Evolutionary conservation across 2,113 vertebrate species (phyloP), one percentile per base, ranked within the genome.

Genomic region (Onychostoma macrolepis): DNA sequence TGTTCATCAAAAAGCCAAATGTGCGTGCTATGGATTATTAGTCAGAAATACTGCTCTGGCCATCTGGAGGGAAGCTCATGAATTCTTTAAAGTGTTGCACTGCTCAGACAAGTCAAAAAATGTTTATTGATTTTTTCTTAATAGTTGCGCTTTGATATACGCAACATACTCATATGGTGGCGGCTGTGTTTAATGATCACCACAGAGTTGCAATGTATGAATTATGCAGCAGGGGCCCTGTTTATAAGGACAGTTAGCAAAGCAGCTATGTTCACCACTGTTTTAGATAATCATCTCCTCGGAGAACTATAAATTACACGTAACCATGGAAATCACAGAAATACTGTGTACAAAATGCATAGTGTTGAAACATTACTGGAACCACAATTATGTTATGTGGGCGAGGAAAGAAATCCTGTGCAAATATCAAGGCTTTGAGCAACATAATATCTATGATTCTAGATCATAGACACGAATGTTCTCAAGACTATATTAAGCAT

Each of bases 1-100:
- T 95, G 92, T 93, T 94, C 91, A 94, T 95, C 93, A 93, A 90
- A 83, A 93, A 89, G 90, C 85, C 89, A 91, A 91, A 92, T 90
- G 82, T 91, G 92, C 90, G 91, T 85, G 87, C 87, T 92, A 93
- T 53, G 93, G 92, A 86, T 90, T 92, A 93, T 95, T 94, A 94
- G 92, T 90, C 91, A 85, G 90, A 91, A 90, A 92, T 90, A 94
- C 67, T 88, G 90, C 77, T 88, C 85, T 86, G 89, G 91, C 91
- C 87, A 89, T 92, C 89, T 84, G 89, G 92, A 87, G 87, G 84
- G 19, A 85, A 89, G 91, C 78, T 90, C 87, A 85, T 90, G 91
- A 86, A 91, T 87, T 83, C 85, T 90, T 88, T 78, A 83, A 86
- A 91, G 85, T 86, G 87, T 86, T 92, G 92, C 81, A 89, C 69